Evolutionary conservation across 2,888 invertebrate genomes (phyloP), one percentile per base, ranked within the genome.

Genomic region (Hydrotaea diabolus): DNA sequence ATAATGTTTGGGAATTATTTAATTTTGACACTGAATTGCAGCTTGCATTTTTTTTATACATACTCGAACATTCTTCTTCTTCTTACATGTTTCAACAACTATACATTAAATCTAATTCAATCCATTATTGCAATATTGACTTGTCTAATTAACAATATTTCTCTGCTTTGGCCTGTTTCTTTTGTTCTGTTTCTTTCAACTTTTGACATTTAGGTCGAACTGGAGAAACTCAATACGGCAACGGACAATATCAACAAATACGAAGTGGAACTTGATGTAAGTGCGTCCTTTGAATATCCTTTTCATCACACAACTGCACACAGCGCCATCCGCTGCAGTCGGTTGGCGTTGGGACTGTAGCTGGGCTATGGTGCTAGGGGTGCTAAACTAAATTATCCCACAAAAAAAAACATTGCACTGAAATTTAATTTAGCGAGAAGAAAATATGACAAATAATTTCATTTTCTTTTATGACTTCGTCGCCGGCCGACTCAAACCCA

Each of bases 241-340:
- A 98, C 98, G 76, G 97, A 98, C 93, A 97, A 97, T 92, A 98
- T 98, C 89, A 98, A 98, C 93, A 95, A 96, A 89, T 94, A 97
- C 86, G 98, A 98, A 93, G 96, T 97, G 86, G 97, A 97, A 92
- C 93, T 98, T 89, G 98, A 98, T 92, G 95, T 95, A 92, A 94
- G 92, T 92, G 88, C 87, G 83, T 8, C 17, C 39, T 13, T 23
- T 46, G 23, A 13, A 69, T 59, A 15, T 23, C 15, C 23, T 15
- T 23, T 19, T 11, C 23, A 4, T 13, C 59, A 59, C 55, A 19
- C 23, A 9, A 21, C 21, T 7, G 43, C 66, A 43, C 5, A 49
- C 49, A 49, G 49, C 3, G 39, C 13, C 13, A 13, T 31, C 3
- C 4, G 23, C 26, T 23, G 23, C 7, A n/a, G 3, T 19, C 7